Evolutionary conservation across 2,113 vertebrate species (phyloP).

Genomic region (Pogona vitticeps): DNA sequence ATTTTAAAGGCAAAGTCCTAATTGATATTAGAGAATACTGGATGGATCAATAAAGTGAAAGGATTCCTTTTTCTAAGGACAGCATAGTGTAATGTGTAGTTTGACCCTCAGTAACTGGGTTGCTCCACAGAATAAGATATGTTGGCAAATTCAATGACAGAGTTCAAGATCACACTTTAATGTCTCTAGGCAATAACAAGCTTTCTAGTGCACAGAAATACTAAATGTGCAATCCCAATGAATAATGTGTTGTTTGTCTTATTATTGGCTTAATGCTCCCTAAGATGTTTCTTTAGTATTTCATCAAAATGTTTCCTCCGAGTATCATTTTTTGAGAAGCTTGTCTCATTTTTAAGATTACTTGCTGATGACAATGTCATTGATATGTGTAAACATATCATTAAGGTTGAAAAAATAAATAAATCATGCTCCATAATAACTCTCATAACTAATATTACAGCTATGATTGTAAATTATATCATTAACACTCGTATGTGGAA

Average conservation of each 20-base stretch:
- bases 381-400: constrained; percentile 6
- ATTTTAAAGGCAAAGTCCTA: constrained; percentile 96
- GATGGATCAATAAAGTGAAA: constrained; percentile 95
- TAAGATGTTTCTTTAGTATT: neutral
- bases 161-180: neutral
- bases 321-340: neutral
- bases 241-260: neutral
- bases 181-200: neutral
- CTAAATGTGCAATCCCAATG: neutral
- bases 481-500: neutral
- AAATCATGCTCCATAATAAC: neutral
- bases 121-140: neutral
- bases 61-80: too few relatives aligned
- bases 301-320: constrained; percentile 9
- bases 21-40: constrained; percentile 97
- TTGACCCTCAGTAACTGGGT: neutral
- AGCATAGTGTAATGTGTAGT: too few relatives aligned
- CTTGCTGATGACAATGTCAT: constrained; percentile 32
- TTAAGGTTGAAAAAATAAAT: constrained; percentile 27
- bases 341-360: constrained; percentile 20
- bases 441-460: neutral
- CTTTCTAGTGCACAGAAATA: neutral
- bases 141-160: neutral
- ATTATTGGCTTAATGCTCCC: constrained; percentile 22
- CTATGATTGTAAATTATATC: constrained; percentile 22